Conservation (phyloP, 2,113 vertebrate species). For the Cnemophilus loriae region DNA sequence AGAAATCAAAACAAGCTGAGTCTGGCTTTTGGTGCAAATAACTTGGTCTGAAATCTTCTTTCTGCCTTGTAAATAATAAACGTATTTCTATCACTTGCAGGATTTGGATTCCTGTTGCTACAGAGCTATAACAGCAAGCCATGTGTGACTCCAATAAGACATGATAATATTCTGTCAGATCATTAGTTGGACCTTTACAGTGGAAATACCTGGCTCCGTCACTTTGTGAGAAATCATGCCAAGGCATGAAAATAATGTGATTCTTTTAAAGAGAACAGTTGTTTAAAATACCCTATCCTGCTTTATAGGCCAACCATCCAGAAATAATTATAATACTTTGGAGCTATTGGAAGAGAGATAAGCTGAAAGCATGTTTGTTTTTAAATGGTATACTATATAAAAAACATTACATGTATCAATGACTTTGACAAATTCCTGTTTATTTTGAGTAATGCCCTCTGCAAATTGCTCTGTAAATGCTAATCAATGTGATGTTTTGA, state of each 20-base stretch:
- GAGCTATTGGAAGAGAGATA: background rate
- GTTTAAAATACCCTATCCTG: background rate
- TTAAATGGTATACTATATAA: background rate
- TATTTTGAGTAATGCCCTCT: background rate
- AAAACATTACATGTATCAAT: background rate
- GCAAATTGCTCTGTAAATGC: background rate
- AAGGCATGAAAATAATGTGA: conserved; percentile 48
- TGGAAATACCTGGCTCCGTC: conserved; percentile 52
- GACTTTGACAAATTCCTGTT: background rate
- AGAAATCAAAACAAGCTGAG: background rate
- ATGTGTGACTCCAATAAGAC: conserved; percentile 26
- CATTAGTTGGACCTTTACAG: conserved; percentile 15
- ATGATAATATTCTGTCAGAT: conserved; percentile 55
- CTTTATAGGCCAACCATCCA: conserved; percentile 17
- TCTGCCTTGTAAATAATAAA: conserved; percentile 14
- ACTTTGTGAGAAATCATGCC: background rate
- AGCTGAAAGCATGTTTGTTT: conserved; percentile 5
- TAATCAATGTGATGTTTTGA: background rate
- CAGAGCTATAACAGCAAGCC: background rate
- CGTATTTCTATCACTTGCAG: background rate
- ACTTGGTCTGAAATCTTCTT: background rate
- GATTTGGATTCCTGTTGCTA: background rate
- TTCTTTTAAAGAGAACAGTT: conserved; percentile 3
- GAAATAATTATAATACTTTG: conserved; percentile 8
- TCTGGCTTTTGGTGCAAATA: background rate